phyloP scores from a whole-genome alignment of 2,888 invertebrate genomes.

The Hymenopus coronatus region DNA sequence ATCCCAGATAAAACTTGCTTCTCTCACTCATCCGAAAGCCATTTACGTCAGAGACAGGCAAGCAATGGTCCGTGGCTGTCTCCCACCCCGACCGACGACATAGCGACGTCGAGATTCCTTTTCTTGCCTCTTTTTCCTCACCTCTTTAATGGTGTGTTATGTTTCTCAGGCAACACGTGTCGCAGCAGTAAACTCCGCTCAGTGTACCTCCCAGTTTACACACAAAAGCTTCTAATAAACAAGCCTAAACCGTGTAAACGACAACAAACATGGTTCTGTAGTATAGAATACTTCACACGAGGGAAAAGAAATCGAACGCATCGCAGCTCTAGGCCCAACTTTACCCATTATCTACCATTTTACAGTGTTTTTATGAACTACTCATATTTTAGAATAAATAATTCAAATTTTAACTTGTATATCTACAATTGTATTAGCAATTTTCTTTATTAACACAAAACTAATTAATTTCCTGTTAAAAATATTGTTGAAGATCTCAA shows the following conservation, averaged over 20 bases:
- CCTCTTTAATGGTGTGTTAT: background rate
- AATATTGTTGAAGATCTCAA: no score
- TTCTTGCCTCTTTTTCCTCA: background rate
- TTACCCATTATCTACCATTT: no score
- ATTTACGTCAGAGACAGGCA: slow-evolving; percentile 29
- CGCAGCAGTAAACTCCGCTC: background rate
- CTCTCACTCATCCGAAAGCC: slow-evolving; percentile 25
- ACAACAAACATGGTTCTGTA: background rate
- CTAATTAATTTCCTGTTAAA: no score
- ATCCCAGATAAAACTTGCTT: slow-evolving; percentile 16
- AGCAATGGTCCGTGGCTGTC: background rate
- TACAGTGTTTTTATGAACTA: no score
- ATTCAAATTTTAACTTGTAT: no score
- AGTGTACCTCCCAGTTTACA: background rate
- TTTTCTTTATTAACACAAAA: no score
- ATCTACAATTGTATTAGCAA: no score
- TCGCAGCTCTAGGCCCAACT: background rate
- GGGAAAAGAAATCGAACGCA: background rate
- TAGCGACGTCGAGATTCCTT: background rate
- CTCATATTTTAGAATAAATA: no score
- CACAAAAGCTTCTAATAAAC: background rate
- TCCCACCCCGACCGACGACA: background rate
- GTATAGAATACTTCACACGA: background rate
- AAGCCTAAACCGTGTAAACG: no score
- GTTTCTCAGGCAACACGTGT: background rate